phyloP scores from a whole-genome alignment of 2,797 vertebrate species.

The Pangasius krempfi region DNA sequence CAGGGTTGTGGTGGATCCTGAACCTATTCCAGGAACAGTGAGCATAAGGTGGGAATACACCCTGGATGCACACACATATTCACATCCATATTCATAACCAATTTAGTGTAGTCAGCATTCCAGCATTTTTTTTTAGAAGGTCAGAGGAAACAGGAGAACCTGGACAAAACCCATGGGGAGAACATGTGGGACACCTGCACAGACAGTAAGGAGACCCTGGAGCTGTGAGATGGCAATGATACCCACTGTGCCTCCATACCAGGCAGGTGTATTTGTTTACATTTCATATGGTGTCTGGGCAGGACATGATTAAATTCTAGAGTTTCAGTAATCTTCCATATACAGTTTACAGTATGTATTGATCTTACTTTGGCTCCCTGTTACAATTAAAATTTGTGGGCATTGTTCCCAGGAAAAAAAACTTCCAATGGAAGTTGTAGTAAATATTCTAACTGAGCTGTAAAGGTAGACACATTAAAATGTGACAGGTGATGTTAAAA shows the following conservation, averaged over 20 bases:
- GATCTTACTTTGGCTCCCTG: background rate
- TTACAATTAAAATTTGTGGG: background rate
- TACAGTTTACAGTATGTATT: background rate
- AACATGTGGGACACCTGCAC: background rate
- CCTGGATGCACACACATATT: background rate
- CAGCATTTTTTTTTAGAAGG: background rate
- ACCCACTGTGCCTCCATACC: background rate
- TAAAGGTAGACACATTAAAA: background rate
- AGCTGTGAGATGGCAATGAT: background rate
- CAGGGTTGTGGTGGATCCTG: background rate
- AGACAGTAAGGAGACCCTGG: background rate
- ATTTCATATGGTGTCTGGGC: background rate
- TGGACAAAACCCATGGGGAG: background rate
- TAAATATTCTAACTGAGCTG: background rate
- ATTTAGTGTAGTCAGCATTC: background rate
- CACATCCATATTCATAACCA: background rate
- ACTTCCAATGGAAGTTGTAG: background rate
- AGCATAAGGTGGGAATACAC: background rate
- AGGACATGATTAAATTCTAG: background rate
- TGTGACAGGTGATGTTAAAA: constrained; percentile 9
- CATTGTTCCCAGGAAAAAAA: background rate
- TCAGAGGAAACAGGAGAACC: background rate
- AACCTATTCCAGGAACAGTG: background rate
- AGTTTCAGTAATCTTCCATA: background rate
- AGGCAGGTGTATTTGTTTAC: background rate